Evolutionary conservation across 2,113 vertebrate genomes (phyloP).

Genomic region (Gobio gobio): DNA sequence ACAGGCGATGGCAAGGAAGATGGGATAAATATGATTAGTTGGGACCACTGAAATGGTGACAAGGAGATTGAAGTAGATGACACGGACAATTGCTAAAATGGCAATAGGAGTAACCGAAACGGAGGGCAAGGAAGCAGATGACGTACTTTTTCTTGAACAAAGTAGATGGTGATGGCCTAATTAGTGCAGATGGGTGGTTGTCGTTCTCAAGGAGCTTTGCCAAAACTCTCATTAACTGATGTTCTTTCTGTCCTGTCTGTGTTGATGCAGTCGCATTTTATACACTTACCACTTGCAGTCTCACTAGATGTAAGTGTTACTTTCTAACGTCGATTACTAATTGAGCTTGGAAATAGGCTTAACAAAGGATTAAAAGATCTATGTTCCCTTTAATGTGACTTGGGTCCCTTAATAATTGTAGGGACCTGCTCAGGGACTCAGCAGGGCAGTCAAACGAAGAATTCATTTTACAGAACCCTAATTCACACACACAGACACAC

Average conservation of each 20-base stretch:
- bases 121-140: slow-evolving; percentile 18
- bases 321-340: slow-evolving; percentile 29
- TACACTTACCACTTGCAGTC: not conserved
- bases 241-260: slow-evolving; percentile 7
- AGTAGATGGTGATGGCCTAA: slow-evolving; percentile 24
- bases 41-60: slow-evolving; percentile 39
- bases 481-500: slow-evolving; percentile 2
- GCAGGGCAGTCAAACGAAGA: slow-evolving; percentile 33
- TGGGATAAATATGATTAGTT: slow-evolving; percentile 36
- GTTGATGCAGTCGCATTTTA: slow-evolving; percentile 8
- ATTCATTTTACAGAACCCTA: slow-evolving; percentile 37
- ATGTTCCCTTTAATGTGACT: slow-evolving; percentile 42
- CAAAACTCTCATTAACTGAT: slow-evolving; percentile 36
- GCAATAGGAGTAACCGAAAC: not conserved
- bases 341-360: slow-evolving; percentile 42
- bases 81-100: slow-evolving; percentile 20
- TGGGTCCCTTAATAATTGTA: slow-evolving; percentile 26
- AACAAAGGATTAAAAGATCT: slow-evolving; percentile 46
- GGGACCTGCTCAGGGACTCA: slow-evolving; percentile 28
- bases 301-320: not conserved
- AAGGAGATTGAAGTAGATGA: slow-evolving; percentile 25
- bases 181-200: slow-evolving; percentile 28
- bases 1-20: slow-evolving; percentile 21
- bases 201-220: not conserved
- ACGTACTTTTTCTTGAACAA: not conserved